Conservation (phyloP, 2,888 invertebrate species). For the Calameuta pallipes region DNA sequence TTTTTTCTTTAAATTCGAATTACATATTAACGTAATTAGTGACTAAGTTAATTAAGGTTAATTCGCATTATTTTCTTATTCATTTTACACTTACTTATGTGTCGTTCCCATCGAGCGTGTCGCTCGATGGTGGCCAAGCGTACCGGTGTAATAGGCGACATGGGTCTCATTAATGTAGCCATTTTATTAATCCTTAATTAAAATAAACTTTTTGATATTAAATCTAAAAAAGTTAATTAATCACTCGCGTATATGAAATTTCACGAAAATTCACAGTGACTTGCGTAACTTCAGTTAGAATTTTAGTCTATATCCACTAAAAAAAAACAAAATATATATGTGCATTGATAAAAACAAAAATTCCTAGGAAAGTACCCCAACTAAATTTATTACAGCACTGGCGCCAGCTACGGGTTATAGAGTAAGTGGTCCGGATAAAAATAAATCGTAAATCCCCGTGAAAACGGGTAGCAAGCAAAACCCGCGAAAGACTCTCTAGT, state of each 20-base stretch:
- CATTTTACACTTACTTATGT: slow-evolving; percentile 52
- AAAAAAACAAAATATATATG: not conserved
- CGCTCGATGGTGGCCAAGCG: slow-evolving; percentile 54
- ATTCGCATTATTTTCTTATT: not conserved
- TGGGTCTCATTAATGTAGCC: slow-evolving; percentile 46
- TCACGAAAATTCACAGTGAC: not conserved
- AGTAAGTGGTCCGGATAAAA: not conserved
- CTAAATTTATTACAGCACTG: not conserved
- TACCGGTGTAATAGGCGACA: slow-evolving; percentile 47
- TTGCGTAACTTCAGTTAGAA: not conserved
- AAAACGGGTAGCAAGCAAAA: not conserved
- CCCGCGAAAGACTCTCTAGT: not conserved
- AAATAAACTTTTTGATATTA: not conserved
- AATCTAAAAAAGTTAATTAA: not conserved
- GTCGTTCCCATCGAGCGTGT: slow-evolving; percentile 55
- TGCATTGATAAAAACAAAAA: not conserved
- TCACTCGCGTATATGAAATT: not conserved
- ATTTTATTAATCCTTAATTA: slow-evolving; percentile 23
- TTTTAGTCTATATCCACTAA: not conserved
- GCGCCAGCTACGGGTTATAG: not conserved
- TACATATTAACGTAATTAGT: not conserved
- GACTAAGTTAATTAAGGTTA: not conserved
- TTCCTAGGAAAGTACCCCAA: not conserved
- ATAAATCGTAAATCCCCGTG: not conserved
- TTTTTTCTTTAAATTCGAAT: not conserved